Evolutionary conservation across 2,797 vertebrate genomes (phyloP), one percentile per base, ranked within the genome.

Genomic region (Glyptemys insculpta): DNA sequence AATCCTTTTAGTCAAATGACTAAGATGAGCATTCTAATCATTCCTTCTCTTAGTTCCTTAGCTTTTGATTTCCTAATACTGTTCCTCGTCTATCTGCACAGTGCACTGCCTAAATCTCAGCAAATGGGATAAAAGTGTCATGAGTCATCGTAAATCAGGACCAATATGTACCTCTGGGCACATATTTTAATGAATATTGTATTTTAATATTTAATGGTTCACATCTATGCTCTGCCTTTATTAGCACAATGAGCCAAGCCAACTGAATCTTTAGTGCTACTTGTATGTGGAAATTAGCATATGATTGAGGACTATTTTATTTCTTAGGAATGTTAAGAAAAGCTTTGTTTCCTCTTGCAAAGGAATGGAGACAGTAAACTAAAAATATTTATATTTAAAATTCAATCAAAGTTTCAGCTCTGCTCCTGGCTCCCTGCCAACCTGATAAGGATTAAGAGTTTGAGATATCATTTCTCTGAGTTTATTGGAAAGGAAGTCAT

Each of bases 401-500:
- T 86, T 91, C 14, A 80, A 82, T 56, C 79, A 18, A 95, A 95
- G 91, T 91, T 93, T 92, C n/a, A 82, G 9, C 56, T 89, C 57
- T 80, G 65, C 85, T 31, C 21, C 62, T 88, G 72, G 14, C 92
- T 88, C 50, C 44, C 88, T 95, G 72, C 91, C 89, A 94, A 88
- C 93, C 65, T 86, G 53, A 76, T 92, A 62, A 93, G 10, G 81
- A 92, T 72, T 76, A 49, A 96, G 14, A 37, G 74, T 91, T 84
- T 94, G 72, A 97, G 87, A 83, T 84, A 37, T 53, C 14, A 78
- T 79, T 82, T 88, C 57, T 74, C 80, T 59, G 89, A 96, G 97
- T 95, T 95, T 86, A 44, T 49, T 92, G 83, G 81, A 91, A 97
- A 97, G 79, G 78, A 97, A 97, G 84, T 93, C 1, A 96, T 97